Base-by-base conservation (phyloP, 2,888 invertebrate genomes). In the Hermodice carunculata region DNA sequence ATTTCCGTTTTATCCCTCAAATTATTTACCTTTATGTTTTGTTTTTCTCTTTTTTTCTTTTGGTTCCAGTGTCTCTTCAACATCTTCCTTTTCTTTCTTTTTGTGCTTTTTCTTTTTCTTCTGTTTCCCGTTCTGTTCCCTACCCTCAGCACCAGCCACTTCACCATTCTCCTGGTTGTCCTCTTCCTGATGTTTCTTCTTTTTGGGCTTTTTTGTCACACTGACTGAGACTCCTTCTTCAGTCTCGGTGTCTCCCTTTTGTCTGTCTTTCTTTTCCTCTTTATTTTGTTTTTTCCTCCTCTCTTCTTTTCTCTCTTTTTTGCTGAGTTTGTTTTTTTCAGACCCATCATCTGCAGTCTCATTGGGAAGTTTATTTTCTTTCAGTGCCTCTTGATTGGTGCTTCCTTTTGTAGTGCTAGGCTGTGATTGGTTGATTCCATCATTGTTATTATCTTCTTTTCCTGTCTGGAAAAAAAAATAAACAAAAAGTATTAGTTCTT, bases 241-340 rank as follows among this genome's bases (percentile, higher is more conserved):
- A 26, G 19, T 58, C 8, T 53, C 48, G 5, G 17, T 48, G 4
- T 17, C 29, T 19, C 31, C 52, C 29, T n/a, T 19, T 19, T 52
- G 43, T 46, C 26, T 28, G 37, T 40, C 24, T 34, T 59, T 60
- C 43, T 64, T 60, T 28, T 22, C 31, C 19, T 44, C 24, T 40
- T 46, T 53, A 6, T 44, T 34, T 42, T 29, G 42, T 11, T 24
- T 28, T 43, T 53, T 48, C 31, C 31, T 28, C 34, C 62, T 29
- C 17, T 29, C 54, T 44, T 60, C 67, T 34, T 58, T 52, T 32
- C 46, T 46, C 34, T 58, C 66, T 34, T 43, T 48, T 24, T 62
- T 59, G 29, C 49, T 58, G 19, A 62, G 43, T 22, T 43, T 61
- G 52, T 51, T 59, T 8, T 52, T 46, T 29, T 52, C 19, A 8